Evolutionary conservation across 2,888 invertebrate genomes (phyloP), one percentile per base, ranked within the genome.

Genomic region (Fragum fragum): DNA sequence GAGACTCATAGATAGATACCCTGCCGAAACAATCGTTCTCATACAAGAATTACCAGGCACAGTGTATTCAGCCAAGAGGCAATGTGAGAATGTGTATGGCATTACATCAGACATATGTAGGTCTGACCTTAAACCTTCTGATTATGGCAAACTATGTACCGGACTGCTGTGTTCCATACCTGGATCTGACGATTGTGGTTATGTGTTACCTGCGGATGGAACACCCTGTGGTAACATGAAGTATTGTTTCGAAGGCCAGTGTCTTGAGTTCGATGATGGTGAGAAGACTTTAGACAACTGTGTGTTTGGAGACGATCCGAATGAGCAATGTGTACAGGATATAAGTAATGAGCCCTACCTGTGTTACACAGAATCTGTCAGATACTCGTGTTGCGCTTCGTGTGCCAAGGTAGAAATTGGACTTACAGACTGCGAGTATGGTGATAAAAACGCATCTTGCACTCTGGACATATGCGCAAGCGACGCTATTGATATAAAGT

Each of bases 181-280:
- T 3, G 59, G 53, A 0, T 57, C 47, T 36, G 77, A 73, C 18
- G 28, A 14, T 0, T 86, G 85, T 76, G 74, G 61, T 16, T 81
- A 66, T 16, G 81, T 86, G 26, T 71, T 86, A n/a, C 85, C 85
- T 16, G 85, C 85, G 32, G 85, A 86, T 69, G 85, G 85, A 53
- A 86, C 85, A 11, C 77, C 78, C 14, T 86, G 85, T 76, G 85
- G 85, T 5, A 78, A 83, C 32, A 86, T 76, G 66, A 83, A 85
- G 69, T 81, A 79, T 21, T 85, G 84, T 42, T 74, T 59, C 26
- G 47, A 74, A 18, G 84, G 84, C 0, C 76, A 73, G 23, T 85
- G 84, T 26, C n/a, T 52, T 5, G 66, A 73, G 18, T 79, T 79
- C 76, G 81, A 85, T 29, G 79, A 76, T 59, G 84, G 73, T 0